Evolutionary conservation across 2,113 vertebrate genomes (phyloP), one percentile per base, ranked within the genome.

Genomic region (Protomyctophum bolini): DNA sequence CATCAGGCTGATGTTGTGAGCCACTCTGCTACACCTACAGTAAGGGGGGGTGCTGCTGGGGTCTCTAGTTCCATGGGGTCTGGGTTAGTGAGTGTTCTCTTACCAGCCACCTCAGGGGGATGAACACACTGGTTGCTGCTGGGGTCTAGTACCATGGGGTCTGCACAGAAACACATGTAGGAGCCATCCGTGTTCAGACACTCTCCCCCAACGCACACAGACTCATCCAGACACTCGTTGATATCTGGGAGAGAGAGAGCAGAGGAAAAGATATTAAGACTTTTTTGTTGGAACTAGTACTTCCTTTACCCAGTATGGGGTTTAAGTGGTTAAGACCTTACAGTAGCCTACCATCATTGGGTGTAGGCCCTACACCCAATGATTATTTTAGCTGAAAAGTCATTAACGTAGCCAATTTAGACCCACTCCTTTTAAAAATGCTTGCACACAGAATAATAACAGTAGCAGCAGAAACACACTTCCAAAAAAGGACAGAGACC

Each of bases 161-260:
- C 94, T 21, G 92, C 93, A 73, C 97, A 99, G 91, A 97, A 95
- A 89, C 97, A 98, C 88, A 93, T 93, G 79, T 94, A 99, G 29
- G 98, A 98, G 48, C 97, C 96, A 33, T 95, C 94, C 6, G 94
- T 96, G 87, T 99, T 98, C 75, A 96, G 46, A 88, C 98, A 99
- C 84, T 96, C 86, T 61, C 96, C 96, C 63, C 93, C 94, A 8
- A 92, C 91, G 83, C 97, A 99, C 77, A 92, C 94, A 7, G 78
- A 92, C 81, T 95, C 95, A 72, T 98, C 95, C 67, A 93, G 89
- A 90, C 97, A 99, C 92, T 99, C 97, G 82, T 99, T 91, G 55
- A 95, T 94, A 91, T 99, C 97, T 95, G 79, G 48, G 48, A 46
- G 29, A 56, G 54, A 21, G 11, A 21, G 15, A 47, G 33, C 21